Conservation (phyloP, 2,113 vertebrate genomes). For the Catagonus wagneri region DNA sequence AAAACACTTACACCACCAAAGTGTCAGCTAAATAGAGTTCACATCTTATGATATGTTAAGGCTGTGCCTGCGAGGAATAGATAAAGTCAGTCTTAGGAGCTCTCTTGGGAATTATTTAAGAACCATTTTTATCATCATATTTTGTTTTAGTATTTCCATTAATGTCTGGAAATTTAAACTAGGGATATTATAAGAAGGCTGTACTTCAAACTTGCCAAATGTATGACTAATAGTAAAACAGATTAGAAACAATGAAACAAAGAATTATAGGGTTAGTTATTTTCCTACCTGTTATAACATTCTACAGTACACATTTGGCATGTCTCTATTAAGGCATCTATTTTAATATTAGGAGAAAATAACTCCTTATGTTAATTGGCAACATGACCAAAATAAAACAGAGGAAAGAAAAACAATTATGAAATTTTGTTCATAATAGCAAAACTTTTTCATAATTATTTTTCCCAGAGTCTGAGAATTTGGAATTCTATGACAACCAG, state of each 20-base stretch:
- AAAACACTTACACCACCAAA: slow-evolving; percentile 77
- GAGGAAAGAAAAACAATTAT: not conserved
- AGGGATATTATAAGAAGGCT: slow-evolving; percentile 51
- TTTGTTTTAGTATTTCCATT: slow-evolving; percentile 77
- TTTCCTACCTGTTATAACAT: slow-evolving; percentile 34
- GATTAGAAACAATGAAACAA: slow-evolving; percentile 46
- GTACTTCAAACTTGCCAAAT: slow-evolving; percentile 57
- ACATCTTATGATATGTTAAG: slow-evolving; percentile 75
- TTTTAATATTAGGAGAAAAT: slow-evolving; percentile 43
- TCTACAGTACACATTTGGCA: not conserved
- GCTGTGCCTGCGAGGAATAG: slow-evolving; percentile 70
- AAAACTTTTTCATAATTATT: slow-evolving; percentile 1
- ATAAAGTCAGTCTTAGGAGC: slow-evolving; percentile 65
- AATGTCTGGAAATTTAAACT: slow-evolving; percentile 64
- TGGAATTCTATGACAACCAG: not conserved
- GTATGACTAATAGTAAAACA: slow-evolving; percentile 51
- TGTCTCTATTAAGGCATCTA: not conserved
- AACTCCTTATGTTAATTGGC: not conserved
- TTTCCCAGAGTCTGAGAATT: not conserved
- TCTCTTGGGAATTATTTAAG: slow-evolving; percentile 72
- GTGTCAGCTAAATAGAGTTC: slow-evolving; percentile 79
- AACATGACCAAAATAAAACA: slow-evolving; percentile 38
- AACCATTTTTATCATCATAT: slow-evolving; percentile 77
- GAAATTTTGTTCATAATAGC: not conserved
- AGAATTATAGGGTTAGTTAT: slow-evolving; percentile 16